These are phyloP conservation scores for Apostichopus japonicus DNA, from an alignment of 35 echinoderm and acorn worm genomes.

Conservation along the genomic window DNA sequence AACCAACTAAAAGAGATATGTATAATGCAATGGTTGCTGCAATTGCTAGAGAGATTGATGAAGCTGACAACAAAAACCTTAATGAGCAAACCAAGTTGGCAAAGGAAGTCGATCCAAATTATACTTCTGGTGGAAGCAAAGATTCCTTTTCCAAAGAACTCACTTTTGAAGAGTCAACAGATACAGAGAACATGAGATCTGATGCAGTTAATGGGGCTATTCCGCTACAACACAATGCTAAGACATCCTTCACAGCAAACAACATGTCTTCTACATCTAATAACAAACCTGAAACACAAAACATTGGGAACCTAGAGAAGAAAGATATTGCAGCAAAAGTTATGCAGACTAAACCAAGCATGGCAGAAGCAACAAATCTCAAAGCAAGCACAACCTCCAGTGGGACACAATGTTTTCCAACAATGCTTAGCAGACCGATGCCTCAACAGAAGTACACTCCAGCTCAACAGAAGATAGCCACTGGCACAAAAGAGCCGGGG, in stretches of 20 bases:
- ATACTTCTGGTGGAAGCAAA: neutral
- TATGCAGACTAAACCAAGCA: neutral
- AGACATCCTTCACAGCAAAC: no score
- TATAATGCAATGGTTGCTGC: conserved; percentile 25
- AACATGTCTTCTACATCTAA: no score
- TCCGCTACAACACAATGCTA: no score
- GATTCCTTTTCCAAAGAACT: neutral
- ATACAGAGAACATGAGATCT: neutral
- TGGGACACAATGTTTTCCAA: neutral
- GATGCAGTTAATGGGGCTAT: no score
- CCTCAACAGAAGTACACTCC: no score
- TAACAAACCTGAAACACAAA: no score
- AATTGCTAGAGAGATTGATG: conserved; percentile 10
- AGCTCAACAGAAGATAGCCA: neutral
- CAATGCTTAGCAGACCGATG: neutral
- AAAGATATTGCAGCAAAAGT: neutral
- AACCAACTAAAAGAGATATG: neutral
- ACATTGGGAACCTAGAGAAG: no score
- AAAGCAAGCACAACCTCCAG: neutral
- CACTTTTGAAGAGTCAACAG: neutral
- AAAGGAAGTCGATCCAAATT: neutral
- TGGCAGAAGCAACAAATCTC: neutral
- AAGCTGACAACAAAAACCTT: neutral
- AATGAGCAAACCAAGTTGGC: neutral
- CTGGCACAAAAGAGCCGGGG: neutral